phyloP scores from a whole-genome alignment of 2,888 invertebrate species.

The Ennomos fuscantarius region DNA sequence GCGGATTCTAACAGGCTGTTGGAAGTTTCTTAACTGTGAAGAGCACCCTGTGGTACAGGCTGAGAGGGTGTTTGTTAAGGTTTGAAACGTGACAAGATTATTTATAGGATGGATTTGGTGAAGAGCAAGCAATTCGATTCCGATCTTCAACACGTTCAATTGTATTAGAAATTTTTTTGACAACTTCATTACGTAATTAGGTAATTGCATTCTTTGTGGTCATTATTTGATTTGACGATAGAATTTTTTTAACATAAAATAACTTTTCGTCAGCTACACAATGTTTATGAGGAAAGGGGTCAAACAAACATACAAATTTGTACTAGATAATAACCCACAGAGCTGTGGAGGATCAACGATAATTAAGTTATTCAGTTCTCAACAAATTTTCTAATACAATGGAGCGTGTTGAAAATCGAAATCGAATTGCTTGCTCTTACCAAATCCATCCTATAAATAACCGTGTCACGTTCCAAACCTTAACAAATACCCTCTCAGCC shows the following conservation, averaged over 20 bases:
- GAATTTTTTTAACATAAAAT: too few relatives aligned
- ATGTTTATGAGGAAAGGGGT: too few relatives aligned
- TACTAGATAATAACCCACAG: too few relatives aligned
- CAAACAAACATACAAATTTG: too few relatives aligned
- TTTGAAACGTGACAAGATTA: constrained; percentile 10
- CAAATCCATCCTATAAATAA: constrained; percentile 7
- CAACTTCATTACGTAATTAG: too few relatives aligned
- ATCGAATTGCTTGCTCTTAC: neutral
- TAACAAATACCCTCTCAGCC: constrained; percentile 9
- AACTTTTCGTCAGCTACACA: too few relatives aligned
- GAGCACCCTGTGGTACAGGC: neutral
- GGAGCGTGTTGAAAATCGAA: neutral
- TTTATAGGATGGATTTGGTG: constrained; percentile 7
- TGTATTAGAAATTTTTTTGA: neutral
- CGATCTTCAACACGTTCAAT: neutral
- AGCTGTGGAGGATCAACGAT: too few relatives aligned
- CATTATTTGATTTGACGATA: too few relatives aligned
- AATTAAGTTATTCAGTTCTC: too few relatives aligned
- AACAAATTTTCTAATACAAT: neutral
- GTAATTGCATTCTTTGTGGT: too few relatives aligned
- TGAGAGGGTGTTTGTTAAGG: constrained; percentile 11
- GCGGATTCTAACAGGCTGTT: neutral
- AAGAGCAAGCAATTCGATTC: neutral
- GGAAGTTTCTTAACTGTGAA: neutral
- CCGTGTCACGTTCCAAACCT: constrained; percentile 9